Percentiles rank a stretch among this genome's conserved stretches.
Conservation (phyloP, 2,797 vertebrate species). For the Eulemur rubriventer region DNA sequence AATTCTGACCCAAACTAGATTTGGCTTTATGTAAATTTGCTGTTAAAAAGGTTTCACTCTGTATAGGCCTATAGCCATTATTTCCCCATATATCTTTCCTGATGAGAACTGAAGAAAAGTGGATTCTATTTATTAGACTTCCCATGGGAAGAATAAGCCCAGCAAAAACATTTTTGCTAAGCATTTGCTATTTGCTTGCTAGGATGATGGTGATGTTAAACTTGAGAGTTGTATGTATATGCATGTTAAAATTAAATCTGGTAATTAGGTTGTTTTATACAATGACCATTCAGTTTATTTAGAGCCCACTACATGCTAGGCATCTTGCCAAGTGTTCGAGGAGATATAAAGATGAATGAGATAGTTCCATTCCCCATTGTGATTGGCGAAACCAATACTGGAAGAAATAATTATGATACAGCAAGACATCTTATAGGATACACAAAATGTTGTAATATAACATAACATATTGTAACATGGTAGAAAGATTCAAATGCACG, state of each 20-base stretch:
- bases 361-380: not conserved
- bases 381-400: not conserved
- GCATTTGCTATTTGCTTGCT: constrained; percentile 42
- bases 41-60: constrained; percentile 42
- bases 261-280: constrained; percentile 46
- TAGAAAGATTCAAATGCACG: constrained; percentile 53
- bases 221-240: not conserved
- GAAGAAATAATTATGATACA: not conserved
- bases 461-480: not conserved
- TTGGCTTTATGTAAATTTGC: constrained; percentile 54
- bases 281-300: constrained; percentile 39
- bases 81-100: not conserved
- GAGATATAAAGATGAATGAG: not conserved
- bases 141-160: not conserved
- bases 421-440: not conserved
- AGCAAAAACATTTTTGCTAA: constrained; percentile 34
- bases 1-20: constrained; percentile 53
- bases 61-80: not conserved
- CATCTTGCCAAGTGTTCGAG: constrained; percentile 23
- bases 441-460: not conserved
- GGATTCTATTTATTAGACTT: constrained; percentile 28
- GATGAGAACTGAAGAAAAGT: constrained; percentile 2
- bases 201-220: constrained; percentile 11
- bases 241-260: constrained; percentile 44
- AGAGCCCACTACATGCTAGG: not conserved